Conservation (phyloP, 2,888 invertebrate species). For the Tanytarsus gracilentus region DNA sequence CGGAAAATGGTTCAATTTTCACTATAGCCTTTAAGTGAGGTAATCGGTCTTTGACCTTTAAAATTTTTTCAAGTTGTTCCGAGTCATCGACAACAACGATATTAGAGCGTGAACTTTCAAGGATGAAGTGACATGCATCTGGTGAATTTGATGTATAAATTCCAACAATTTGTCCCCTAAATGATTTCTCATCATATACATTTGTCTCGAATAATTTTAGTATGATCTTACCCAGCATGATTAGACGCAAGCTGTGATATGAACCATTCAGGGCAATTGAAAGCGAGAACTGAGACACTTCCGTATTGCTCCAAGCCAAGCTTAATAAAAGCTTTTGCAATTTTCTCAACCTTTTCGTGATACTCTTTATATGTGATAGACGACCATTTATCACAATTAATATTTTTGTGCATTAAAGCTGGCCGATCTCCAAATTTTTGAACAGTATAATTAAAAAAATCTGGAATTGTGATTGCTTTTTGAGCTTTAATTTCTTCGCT, state of each 20-base stretch:
- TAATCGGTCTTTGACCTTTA: conserved; percentile 55
- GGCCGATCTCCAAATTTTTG: too few relatives aligned
- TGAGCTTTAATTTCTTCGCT: too few relatives aligned
- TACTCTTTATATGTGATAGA: conserved; percentile 71
- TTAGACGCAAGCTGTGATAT: conserved; percentile 76
- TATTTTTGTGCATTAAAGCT: too few relatives aligned
- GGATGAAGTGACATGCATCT: conserved; percentile 74
- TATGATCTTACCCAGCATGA: conserved; percentile 65
- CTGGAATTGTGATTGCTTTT: too few relatives aligned
- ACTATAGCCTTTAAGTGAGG: conserved; percentile 72
- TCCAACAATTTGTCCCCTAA: conserved; percentile 71
- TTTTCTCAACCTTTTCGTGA: conserved; percentile 58
- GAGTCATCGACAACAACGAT: conserved; percentile 82
- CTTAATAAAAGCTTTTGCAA: conserved; percentile 78
- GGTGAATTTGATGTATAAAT: conserved; percentile 87
- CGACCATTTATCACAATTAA: conserved; percentile 51
- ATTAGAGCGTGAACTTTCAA: conserved; percentile 66
- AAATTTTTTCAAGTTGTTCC: conserved; percentile 76
- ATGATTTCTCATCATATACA: conserved; percentile 9
- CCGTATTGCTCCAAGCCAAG: conserved; percentile 70
- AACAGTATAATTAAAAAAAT: too few relatives aligned
- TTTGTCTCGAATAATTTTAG: not conserved
- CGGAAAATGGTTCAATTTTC: conserved; percentile 42
- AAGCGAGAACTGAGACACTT: conserved; percentile 81
- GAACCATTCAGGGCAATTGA: conserved; percentile 86